Evolutionary conservation across 2,888 invertebrate genomes (phyloP).

Genomic region (Apoda limacodes): DNA sequence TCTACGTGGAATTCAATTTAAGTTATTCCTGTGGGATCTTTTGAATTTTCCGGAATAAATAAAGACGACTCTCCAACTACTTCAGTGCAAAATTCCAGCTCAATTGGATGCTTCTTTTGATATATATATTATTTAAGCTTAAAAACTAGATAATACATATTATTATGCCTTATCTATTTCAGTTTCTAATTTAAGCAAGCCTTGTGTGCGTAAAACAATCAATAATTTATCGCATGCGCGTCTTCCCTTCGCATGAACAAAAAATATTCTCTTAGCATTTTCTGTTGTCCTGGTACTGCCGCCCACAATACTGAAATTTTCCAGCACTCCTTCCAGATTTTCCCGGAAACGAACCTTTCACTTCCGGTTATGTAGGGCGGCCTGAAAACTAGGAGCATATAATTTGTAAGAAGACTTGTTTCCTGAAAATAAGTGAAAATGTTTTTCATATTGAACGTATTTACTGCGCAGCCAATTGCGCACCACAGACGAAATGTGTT

Average conservation of each 20-base stretch:
- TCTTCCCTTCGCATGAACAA: background rate
- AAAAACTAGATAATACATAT: background rate
- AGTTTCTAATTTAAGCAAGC: constrained; percentile 1
- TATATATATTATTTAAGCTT: background rate
- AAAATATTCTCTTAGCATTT: constrained; percentile 22
- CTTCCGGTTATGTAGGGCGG: constrained; percentile 53
- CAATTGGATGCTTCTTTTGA: background rate
- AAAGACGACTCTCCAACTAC: too few species aligned
- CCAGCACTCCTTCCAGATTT: constrained; percentile 56
- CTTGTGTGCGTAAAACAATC: constrained; percentile 29
- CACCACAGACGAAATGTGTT: too few species aligned
- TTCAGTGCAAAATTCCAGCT: too few species aligned
- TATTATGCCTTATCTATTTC: constrained; percentile 7
- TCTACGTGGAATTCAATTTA: too few species aligned
- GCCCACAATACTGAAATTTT: constrained; percentile 66
- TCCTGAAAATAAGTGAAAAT: too few species aligned
- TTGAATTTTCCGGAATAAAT: too few species aligned
- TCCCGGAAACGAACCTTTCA: constrained; percentile 44
- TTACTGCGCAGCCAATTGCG: too few species aligned
- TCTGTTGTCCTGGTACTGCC: constrained; percentile 47
- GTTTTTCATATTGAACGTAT: too few species aligned
- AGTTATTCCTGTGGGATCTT: too few species aligned
- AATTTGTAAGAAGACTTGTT: too few species aligned
- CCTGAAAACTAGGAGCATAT: too few species aligned
- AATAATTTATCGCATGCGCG: constrained; percentile 23